phyloP scores from a whole-genome alignment of 2,113 vertebrate species.

The human (Homo sapiens) region DNA sequence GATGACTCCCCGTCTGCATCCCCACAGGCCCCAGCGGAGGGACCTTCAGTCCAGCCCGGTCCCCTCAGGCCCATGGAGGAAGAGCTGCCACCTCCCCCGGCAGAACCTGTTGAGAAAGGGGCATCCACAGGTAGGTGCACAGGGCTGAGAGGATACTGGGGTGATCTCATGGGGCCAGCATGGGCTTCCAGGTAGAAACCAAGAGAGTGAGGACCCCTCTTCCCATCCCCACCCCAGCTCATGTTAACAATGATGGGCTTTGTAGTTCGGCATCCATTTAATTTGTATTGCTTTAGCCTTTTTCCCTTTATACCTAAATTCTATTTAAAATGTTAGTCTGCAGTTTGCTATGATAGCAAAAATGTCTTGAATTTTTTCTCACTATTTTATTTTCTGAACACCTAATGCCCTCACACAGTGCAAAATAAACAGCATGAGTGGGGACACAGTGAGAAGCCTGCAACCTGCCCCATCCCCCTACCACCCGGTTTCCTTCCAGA shows the following conservation, averaged over 20 bases:
- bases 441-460: not conserved
- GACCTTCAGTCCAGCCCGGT: not conserved
- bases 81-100: not conserved
- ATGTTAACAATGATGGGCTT: accelerated
- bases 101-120: conserved; percentile 27
- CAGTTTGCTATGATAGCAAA: not conserved
- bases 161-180: not conserved
- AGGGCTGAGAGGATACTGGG: not conserved
- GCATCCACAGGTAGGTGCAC: conserved; percentile 73
- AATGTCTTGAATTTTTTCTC: not conserved
- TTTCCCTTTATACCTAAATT: not conserved
- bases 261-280: accelerated
- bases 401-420: not conserved
- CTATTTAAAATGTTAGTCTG: not conserved
- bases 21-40: conserved; percentile 12
- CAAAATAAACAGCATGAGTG: not conserved
- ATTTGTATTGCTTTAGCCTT: not conserved
- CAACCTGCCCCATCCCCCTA: no score
- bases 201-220: not conserved
- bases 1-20: not conserved
- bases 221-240: not conserved
- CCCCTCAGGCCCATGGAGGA: conserved; percentile 29
- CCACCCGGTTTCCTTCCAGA: not conserved
- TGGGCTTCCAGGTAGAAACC: not conserved
- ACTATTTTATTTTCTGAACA: not conserved